Percentiles rank a stretch among this genome's conserved stretches.
phyloP scores from a whole-genome alignment of 2,113 vertebrate genomes.

The Delphinus delphis region DNA sequence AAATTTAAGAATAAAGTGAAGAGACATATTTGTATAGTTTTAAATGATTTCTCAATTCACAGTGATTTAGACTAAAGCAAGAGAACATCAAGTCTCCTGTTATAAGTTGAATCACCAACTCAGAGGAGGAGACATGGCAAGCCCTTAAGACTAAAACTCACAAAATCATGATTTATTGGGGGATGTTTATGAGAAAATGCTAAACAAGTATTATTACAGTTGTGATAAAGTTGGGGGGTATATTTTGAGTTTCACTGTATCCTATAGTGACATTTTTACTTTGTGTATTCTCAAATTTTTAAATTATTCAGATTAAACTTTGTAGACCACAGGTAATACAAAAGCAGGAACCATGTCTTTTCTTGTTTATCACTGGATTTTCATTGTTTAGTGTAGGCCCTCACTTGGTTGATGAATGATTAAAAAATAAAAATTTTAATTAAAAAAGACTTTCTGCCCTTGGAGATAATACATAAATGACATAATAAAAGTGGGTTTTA shows the following conservation, averaged over 20 bases:
- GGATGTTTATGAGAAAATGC: background rate
- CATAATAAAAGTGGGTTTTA: background rate
- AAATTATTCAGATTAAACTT: background rate
- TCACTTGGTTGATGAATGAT: background rate
- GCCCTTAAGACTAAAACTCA: background rate
- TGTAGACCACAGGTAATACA: background rate
- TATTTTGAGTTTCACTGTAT: background rate
- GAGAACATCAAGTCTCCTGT: background rate
- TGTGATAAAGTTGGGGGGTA: background rate
- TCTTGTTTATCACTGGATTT: background rate
- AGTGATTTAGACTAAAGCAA: background rate
- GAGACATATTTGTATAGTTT: background rate
- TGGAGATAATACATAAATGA: background rate
- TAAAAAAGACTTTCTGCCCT: background rate
- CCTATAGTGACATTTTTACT: background rate
- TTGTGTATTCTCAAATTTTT: background rate
- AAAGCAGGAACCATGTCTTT: background rate
- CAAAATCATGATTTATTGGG: background rate
- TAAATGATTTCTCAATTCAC: background rate
- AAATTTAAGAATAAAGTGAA: background rate
- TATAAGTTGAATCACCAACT: background rate
- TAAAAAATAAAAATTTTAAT: background rate
- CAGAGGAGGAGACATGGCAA: background rate
- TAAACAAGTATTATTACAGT: background rate
- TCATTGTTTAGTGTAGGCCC: background rate